Conservation (phyloP, 2,888 invertebrate genomes). For the Chrysolina haemoptera region DNA sequence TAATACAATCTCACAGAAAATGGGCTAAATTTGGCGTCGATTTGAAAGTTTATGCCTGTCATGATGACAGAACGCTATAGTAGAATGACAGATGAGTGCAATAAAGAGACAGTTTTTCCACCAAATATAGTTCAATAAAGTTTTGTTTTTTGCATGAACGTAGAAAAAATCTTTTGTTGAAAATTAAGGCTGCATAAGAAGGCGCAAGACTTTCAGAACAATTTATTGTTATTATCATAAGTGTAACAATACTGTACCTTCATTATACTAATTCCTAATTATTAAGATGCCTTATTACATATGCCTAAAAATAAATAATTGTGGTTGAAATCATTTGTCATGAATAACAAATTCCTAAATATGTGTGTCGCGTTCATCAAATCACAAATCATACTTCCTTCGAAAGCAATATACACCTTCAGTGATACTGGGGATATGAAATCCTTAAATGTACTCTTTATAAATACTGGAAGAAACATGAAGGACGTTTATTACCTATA, state of each 20-base stretch:
- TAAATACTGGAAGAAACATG: neutral
- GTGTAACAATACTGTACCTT: neutral
- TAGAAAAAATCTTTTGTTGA: no score
- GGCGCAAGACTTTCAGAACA: neutral
- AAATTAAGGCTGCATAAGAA: no score
- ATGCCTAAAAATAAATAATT: neutral
- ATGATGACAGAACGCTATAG: no score
- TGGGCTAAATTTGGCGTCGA: no score
- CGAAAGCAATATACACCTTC: neutral
- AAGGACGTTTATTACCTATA: neutral
- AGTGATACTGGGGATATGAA: neutral
- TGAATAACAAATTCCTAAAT: no score
- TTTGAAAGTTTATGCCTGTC: no score
- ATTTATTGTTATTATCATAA: neutral
- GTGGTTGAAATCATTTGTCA: neutral
- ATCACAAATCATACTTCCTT: neutral
- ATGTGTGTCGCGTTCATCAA: neutral
- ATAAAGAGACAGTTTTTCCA: no score
- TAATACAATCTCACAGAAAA: no score
- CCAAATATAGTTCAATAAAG: no score
- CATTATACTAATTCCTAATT: neutral
- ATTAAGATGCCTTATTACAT: neutral
- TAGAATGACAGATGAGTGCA: no score
- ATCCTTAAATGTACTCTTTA: neutral
- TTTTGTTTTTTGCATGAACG: no score